Evolutionary conservation across 2,888 invertebrate genomes (phyloP).

Genomic region (Xanthia icteritia): DNA sequence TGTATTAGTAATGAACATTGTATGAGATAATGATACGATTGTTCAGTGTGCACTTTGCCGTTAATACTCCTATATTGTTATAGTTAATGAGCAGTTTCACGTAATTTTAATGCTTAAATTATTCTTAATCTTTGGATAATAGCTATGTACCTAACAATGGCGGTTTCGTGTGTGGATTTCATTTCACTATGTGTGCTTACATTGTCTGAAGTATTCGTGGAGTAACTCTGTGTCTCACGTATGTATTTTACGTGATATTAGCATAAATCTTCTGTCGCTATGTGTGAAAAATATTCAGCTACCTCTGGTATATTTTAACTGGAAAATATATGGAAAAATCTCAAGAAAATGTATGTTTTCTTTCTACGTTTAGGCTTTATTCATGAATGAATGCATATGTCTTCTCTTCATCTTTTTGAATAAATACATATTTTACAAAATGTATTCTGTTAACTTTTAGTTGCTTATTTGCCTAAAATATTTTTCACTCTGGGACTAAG

Average conservation of each 20-base stretch:
- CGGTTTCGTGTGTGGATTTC: not conserved
- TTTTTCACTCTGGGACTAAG: not conserved
- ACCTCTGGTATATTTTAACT: conserved; percentile 7
- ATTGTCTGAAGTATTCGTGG: conserved; percentile 26
- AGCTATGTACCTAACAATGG: conserved; percentile 17
- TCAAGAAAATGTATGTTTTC: conserved; percentile 7
- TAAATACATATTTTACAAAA: not conserved
- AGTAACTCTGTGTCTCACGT: conserved; percentile 27
- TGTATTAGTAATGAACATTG: conserved; percentile 23
- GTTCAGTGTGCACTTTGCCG: conserved; percentile 39
- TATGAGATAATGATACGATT: conserved; percentile 60
- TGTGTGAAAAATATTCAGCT: conserved; percentile 27
- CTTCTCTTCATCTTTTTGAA: too few species aligned
- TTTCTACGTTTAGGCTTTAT: conserved; percentile 1
- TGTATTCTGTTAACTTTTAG: too few species aligned
- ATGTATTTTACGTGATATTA: conserved; percentile 29
- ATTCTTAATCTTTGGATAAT: conserved; percentile 19
- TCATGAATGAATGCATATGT: conserved; percentile 3
- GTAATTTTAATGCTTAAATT: conserved; percentile 39
- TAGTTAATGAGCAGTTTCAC: conserved; percentile 33
- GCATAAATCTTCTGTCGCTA: conserved; percentile 17
- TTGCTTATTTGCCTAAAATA: conserved; percentile 1
- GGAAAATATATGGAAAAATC: conserved; percentile 20
- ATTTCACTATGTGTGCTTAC: conserved; percentile 3
- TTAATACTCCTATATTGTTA: conserved; percentile 32